Percentiles rank a stretch among this genome's conserved stretches.
Evolutionary conservation across 2,113 vertebrate genomes (phyloP).

Genomic region (Porphyrio hochstetteri): DNA sequence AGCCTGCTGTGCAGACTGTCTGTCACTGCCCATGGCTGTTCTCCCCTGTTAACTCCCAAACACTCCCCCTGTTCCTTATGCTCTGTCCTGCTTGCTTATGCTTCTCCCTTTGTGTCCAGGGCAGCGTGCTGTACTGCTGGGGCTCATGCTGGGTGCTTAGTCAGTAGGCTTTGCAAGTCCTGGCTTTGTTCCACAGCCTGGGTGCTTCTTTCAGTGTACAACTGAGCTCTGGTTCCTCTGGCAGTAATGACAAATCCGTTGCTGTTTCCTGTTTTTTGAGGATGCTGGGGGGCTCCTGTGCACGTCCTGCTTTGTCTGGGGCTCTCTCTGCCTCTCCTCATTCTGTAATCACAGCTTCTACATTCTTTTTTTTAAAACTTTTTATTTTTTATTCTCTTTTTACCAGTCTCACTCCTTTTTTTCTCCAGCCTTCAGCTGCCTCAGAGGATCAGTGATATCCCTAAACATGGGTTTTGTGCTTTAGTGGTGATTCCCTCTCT

Average conservation of each 20-base stretch:
- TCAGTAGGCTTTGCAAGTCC: no score
- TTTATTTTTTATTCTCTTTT: background rate
- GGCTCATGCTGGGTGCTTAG: no score
- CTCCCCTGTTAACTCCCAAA: no score
- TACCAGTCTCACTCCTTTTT: background rate
- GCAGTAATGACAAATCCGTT: background rate
- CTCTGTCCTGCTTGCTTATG: no score
- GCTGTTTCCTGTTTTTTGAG: background rate
- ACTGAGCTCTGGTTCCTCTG: background rate
- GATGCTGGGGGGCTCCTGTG: background rate
- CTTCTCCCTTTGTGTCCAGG: no score
- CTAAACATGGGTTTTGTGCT: background rate
- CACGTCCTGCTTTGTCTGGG: background rate
- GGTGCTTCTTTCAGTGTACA: background rate
- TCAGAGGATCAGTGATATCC: background rate
- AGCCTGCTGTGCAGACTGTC: background rate
- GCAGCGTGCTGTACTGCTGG: accelerated
- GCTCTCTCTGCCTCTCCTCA: background rate
- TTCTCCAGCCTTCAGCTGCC: background rate
- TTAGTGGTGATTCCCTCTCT: background rate
- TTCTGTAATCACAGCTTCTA: background rate
- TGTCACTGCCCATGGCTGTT: background rate
- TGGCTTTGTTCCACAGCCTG: background rate
- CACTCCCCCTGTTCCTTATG: no score
- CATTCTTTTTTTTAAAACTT: background rate